Percentiles rank a stretch among this genome's conserved stretches.
phyloP scores from a whole-genome alignment of 2,113 vertebrate genomes.

The Ptilonorhynchus violaceus region DNA sequence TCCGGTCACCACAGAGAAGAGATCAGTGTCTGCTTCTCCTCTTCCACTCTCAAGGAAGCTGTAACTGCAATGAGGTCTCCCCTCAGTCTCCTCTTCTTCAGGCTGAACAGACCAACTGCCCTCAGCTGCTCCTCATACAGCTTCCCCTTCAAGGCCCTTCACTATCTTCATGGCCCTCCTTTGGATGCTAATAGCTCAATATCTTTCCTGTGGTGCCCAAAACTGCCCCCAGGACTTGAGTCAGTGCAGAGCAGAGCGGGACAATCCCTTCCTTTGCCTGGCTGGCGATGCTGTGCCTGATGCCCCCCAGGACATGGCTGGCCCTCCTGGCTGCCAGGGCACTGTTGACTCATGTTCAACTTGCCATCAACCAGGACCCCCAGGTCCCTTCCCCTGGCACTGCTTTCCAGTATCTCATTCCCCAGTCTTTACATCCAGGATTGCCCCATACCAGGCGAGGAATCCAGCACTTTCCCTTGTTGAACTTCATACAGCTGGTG shows the following conservation, averaged over 20 bases:
- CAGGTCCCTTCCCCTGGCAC: neutral
- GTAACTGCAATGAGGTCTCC: neutral
- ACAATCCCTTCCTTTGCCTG: neutral
- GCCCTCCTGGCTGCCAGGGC: neutral
- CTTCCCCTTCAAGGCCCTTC: neutral
- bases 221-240: fast-evolving
- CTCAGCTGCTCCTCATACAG: neutral
- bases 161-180: neutral
- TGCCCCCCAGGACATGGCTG: fast-evolving
- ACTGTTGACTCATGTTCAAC: neutral
- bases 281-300: neutral
- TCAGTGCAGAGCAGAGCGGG: neutral
- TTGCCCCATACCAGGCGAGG: neutral
- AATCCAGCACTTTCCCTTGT: neutral
- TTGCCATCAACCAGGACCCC: neutral
- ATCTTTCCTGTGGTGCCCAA: neutral
- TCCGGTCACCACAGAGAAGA: neutral
- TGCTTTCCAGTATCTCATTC: neutral
- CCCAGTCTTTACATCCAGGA: neutral
- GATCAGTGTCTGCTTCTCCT: no score
- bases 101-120: neutral
- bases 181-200: neutral
- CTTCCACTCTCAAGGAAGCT: neutral
- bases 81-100: neutral
- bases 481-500: neutral